Evolutionary conservation across 2,797 vertebrate species (phyloP).

Genomic region (Sebastes taczanowskii): DNA sequence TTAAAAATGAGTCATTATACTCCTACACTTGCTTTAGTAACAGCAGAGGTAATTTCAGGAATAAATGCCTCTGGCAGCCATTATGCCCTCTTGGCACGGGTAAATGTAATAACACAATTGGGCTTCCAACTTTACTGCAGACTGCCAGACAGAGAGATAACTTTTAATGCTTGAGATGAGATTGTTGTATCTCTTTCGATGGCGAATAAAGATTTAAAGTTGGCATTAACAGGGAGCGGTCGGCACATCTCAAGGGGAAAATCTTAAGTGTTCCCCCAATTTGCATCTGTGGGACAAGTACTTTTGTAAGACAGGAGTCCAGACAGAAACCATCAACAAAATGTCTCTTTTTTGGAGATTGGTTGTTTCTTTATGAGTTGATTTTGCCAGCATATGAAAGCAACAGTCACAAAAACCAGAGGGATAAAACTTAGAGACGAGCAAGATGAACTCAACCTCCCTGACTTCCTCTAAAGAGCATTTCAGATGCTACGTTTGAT

Average conservation of each 20-base stretch:
- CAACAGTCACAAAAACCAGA: not conserved
- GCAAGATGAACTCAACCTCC: not conserved
- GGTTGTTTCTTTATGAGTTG: not conserved
- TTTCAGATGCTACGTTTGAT: not conserved
- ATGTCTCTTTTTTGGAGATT: not conserved
- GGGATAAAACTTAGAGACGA: not conserved
- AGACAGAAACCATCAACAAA: not conserved
- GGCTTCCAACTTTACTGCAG: constrained; percentile 10
- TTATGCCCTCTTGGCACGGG: constrained; percentile 40
- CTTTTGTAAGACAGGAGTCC: not conserved
- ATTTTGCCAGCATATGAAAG: not conserved
- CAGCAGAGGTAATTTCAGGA: constrained; percentile 15
- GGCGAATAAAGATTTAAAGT: not conserved
- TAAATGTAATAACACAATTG: constrained; percentile 17
- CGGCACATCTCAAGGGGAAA: not conserved
- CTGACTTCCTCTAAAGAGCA: not conserved
- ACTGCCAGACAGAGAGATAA: constrained; percentile 15
- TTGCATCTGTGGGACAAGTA: not conserved
- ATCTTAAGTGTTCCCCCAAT: not conserved
- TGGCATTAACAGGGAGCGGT: not conserved
- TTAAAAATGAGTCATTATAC: constrained; percentile 11
- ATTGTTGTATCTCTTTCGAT: not conserved
- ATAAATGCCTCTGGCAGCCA: constrained; percentile 16
- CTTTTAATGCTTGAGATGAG: not conserved
- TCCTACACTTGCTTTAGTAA: constrained; percentile 10